Percentiles rank a stretch among this genome's conserved stretches.
These are phyloP conservation scores for Struthio camelus DNA, from an alignment of 2,113 vertebrate species.

Conservation along the genomic window DNA sequence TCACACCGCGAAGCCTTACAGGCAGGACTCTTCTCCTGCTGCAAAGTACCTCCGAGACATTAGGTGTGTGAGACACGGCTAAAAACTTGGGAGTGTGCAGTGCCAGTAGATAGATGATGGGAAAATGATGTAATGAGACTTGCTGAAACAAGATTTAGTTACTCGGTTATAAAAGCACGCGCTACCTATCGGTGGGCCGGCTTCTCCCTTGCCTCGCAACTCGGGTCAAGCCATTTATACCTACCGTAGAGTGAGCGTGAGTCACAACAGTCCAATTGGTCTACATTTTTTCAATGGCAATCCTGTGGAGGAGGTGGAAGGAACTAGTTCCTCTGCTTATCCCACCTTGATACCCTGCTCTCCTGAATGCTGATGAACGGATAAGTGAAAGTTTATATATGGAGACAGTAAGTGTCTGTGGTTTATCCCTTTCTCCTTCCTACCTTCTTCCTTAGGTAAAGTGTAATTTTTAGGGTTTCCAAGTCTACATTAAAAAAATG, in stretches of 20 bases:
- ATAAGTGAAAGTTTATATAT: neutral
- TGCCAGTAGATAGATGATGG: neutral
- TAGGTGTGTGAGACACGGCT: neutral
- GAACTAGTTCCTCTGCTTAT: neutral
- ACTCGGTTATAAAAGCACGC: rapidly evolving
- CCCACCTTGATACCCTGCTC: neutral
- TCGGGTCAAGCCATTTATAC: rapidly evolving
- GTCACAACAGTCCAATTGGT: rapidly evolving
- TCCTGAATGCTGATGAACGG: neutral
- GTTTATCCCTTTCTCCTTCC: neutral
- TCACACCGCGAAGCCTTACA: slow-evolving; percentile 82
- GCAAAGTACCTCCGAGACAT: slow-evolving; percentile 65
- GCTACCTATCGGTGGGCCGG: rapidly evolving
- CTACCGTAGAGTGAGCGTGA: rapidly evolving
- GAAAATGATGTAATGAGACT: neutral
- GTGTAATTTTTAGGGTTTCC: neutral
- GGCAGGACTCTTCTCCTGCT: slow-evolving; percentile 67
- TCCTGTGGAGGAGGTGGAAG: neutral
- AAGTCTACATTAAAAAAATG: neutral
- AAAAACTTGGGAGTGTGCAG: neutral
- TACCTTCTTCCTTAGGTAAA: rapidly evolving
- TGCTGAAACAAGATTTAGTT: rapidly evolving
- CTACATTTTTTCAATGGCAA: rapidly evolving
- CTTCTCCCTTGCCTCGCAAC: rapidly evolving
- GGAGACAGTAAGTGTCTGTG: neutral